Percentiles rank a stretch among this genome's conserved stretches.
Evolutionary conservation across 1,140 invertebrate genomes (phyloP).

Genomic region (Drosophila pseudoobscura): DNA sequence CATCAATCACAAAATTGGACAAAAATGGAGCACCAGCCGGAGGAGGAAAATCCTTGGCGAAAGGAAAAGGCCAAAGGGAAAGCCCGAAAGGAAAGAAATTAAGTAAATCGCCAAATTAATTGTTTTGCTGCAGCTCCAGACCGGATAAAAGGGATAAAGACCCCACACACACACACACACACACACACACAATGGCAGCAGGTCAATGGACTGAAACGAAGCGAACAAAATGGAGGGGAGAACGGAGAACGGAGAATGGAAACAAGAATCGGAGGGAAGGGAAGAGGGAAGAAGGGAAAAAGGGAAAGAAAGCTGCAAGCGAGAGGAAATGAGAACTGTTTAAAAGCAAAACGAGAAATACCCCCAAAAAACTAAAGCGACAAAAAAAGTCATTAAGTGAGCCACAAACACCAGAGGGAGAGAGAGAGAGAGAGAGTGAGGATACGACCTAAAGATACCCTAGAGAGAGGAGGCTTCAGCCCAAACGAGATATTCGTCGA

Average conservation of each 20-base stretch:
- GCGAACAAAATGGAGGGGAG: slow-evolving; percentile 10
- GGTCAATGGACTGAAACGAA: slow-evolving; percentile 42
- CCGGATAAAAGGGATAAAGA: slow-evolving; percentile 11
- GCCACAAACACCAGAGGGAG: too few relatives aligned
- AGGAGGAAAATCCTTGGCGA: slow-evolving; percentile 10
- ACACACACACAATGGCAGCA: slow-evolving; percentile 11
- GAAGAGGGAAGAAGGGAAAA: neutral
- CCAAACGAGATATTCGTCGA: too few relatives aligned
- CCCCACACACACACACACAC: neutral
- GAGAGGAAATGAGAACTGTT: too few relatives aligned
- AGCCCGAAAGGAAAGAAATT: slow-evolving; percentile 40
- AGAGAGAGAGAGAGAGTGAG: too few relatives aligned
- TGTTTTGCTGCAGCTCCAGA: slow-evolving; percentile 18
- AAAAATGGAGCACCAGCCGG: slow-evolving; percentile 37
- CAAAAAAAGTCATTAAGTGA: too few relatives aligned
- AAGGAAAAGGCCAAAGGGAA: slow-evolving; percentile 17
- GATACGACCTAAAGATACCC: too few relatives aligned
- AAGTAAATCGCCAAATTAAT: slow-evolving; percentile 71
- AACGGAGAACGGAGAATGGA: slow-evolving; percentile 8
- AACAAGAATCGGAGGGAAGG: neutral
- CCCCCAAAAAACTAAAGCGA: too few relatives aligned
- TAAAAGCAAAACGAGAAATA: too few relatives aligned
- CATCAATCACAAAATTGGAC: slow-evolving; percentile 37
- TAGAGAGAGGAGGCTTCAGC: too few relatives aligned
- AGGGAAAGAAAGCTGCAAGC: too few relatives aligned